Evolutionary conservation across 2,113 vertebrate genomes (phyloP), one percentile per base, ranked within the genome.

Genomic region (Sprattus sprattus): DNA sequence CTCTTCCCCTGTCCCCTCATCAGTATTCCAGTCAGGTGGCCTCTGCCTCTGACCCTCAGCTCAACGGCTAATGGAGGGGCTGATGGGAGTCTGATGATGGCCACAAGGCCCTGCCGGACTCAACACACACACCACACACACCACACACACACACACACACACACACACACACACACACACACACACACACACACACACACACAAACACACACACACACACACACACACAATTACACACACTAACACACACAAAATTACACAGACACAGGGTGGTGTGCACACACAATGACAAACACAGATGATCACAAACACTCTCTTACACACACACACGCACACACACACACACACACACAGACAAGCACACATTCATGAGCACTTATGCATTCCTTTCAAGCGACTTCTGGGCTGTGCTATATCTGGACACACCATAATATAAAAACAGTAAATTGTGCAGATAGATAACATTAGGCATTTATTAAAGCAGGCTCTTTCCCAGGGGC

Each of bases 71-170:
- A 95, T 95, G 93, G 93, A 93, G 93, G 90, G 92, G 91, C 93
- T 95, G 94, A 95, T 95, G 93, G 92, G 92, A 94, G 92, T 92
- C 92, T 94, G 93, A 95, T 94, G 93, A 94, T 89, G 90, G 94
- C 93, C 93, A 94, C 92, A 89, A 92, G 92, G 91, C 92, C 90
- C 92, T 92, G 91, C 90, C 11, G 71, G 32, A 4, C 64, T 47
- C 64, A 80, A 54, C 39, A n/a, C 47, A 39, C 46, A 22, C 50
- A 28, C 82, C n/a, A n/a, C n/a, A n/a, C n/a, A n/a, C n/a, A n/a
- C n/a, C n/a, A 84, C 75, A 84, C 45, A 60, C 28, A 71, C 67
- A 84, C 75, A 83, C 50, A 64, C 82, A 54, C n/a, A 7, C 47
- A 44, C 39, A 60, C n/a, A 10, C 22, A 44, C 47, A 22, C 50